Base-by-base conservation (phyloP, 2,797 vertebrate species). In the Heteromormyrus szaboi region DNA sequence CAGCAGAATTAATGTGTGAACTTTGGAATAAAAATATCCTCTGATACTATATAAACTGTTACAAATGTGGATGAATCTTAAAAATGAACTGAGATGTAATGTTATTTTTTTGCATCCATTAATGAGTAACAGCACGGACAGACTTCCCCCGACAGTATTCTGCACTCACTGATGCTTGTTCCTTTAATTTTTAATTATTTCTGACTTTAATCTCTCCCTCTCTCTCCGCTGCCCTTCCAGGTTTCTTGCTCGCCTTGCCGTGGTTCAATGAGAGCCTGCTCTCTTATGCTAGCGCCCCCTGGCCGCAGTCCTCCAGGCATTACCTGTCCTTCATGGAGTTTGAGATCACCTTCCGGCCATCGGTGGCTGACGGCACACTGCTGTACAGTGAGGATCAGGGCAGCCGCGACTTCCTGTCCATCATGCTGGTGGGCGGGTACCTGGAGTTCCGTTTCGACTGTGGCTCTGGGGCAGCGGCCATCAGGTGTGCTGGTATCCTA, bases 321-420 rank as follows among this genome's bases (percentile, higher is more conserved):
- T 99, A 98, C 89, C 96, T 99, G 89, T 99, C 98, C 89, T 99
- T 99, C 92, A 99, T 95, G 95, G 98, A 99, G 95, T 98, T 99
- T 81, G 97, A 99, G 93, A 91, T 99, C 91, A 97, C 96, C 0
- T 98, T 99, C 92, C 93, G 92, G 37, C 97, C 98, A 0, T 95
- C 96, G 19, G 59, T 89, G 0, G 94, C 95, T 0, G 96, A 97
- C 0, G 98, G 98, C 1, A 95, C 96, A 65, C 95, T 99, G 90
- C 94, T 99, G 72, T 99, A 99, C 95, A 98, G 97, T 54, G 97
- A 98, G 0, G 98, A 99, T 25, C 94, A 93, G 0, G 92, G 90
- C 93, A 99, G 97, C 89, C 97, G 95, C 46, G 98, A 99, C 91
- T 99, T 99, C 91, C 93, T 99, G 90, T 97, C 97, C 37, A 94